A percentile compares a stretch with the other conserved stretches of the same genome.
Conservation (phyloP, 2,113 vertebrate genomes). For the Hipposideros armiger region DNA sequence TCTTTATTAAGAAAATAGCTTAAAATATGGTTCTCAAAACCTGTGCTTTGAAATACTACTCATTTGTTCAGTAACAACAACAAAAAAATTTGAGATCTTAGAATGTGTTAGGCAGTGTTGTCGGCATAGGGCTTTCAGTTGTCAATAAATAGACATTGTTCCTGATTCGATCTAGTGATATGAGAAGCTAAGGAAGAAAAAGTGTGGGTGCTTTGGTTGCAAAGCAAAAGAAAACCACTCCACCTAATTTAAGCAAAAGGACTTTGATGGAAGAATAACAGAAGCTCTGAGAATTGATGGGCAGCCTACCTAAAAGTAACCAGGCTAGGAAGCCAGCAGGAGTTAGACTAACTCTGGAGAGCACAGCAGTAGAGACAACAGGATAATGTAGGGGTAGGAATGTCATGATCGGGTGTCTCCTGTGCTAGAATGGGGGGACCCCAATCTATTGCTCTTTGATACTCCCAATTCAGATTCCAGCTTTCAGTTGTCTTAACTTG, state of each 20-base stretch:
- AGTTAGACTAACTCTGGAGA: neutral
- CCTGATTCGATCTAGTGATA: neutral
- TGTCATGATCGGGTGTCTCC: neutral
- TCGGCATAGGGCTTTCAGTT: neutral
- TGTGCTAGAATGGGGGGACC: neutral
- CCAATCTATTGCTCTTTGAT: neutral
- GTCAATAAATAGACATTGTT: neutral
- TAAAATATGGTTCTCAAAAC: neutral
- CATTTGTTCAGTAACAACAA: neutral
- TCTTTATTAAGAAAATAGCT: neutral
- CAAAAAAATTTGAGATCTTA: neutral
- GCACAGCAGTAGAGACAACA: neutral
- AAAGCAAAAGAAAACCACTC: neutral
- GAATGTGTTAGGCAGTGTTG: neutral
- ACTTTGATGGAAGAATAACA: neutral
- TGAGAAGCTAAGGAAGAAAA: neutral
- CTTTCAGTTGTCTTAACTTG: neutral
- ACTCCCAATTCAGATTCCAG: neutral
- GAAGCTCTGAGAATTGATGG: neutral
- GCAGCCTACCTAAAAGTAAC: neutral
- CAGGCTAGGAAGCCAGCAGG: neutral
- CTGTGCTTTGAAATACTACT: neutral
- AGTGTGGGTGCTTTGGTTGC: neutral
- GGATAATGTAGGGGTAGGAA: neutral
- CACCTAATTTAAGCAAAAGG: neutral